These are phyloP conservation scores for Lanius collurio DNA, from an alignment of 2,113 vertebrate species.

Conservation along the genomic window DNA sequence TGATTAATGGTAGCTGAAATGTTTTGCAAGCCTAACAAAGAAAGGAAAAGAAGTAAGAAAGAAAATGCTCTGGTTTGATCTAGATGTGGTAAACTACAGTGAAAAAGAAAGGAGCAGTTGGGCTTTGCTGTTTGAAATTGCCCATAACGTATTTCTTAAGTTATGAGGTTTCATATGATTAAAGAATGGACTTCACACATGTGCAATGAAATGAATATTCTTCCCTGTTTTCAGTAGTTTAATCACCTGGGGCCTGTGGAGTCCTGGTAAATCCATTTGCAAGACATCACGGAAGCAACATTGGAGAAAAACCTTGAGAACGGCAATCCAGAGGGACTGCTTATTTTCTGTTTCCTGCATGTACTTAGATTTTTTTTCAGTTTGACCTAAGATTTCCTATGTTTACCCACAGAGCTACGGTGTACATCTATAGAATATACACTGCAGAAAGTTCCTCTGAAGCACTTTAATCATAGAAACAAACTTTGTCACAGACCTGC, in stretches of 20 bases:
- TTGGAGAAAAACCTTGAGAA: neutral
- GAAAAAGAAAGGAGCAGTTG: neutral
- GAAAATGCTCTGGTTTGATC: neutral
- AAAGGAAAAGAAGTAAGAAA: neutral
- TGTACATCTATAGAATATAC: neutral
- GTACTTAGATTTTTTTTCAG: conserved; percentile 5
- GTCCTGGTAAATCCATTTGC: conserved; percentile 57
- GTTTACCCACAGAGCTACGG: neutral
- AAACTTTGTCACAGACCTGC: neutral
- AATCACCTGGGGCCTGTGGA: neutral
- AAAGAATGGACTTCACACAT: conserved; percentile 49
- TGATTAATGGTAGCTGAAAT: neutral
- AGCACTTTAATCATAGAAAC: neutral
- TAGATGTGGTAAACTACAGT: neutral
- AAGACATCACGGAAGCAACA: conserved; percentile 15
- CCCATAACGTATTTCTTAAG: neutral
- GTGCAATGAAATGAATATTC: conserved; percentile 28
- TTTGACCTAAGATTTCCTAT: conserved; percentile 25
- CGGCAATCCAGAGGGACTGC: neutral
- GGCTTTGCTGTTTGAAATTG: conserved; percentile 33
- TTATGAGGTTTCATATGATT: conserved; percentile 35
- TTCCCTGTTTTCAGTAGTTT: conserved; percentile 46
- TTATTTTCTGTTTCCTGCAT: conserved; percentile 48
- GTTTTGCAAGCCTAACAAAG: neutral
- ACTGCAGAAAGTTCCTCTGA: neutral